A percentile compares a stretch with the other conserved stretches of the same genome.
Evolutionary conservation across 2,797 vertebrate species (phyloP).

Genomic region (Glossophaga mutica): DNA sequence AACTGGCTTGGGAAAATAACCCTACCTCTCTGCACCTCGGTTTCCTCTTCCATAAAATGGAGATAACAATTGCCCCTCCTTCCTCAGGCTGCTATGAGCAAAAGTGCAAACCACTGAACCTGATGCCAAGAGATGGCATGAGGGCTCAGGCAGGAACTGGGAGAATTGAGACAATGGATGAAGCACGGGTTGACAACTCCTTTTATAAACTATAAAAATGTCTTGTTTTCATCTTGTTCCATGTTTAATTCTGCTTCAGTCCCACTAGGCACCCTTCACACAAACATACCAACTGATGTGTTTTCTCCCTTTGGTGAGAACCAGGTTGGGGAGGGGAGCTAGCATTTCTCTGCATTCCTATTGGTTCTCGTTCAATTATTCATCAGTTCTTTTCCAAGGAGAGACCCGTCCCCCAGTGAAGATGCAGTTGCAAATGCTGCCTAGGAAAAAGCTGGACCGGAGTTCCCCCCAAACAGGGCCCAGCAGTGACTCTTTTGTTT

Average conservation of each 20-base stretch:
- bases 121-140: accelerated
- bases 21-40: not conserved
- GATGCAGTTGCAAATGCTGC: not conserved
- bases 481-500: not conserved
- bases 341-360: not conserved
- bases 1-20: not conserved
- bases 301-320: constrained; percentile 26
- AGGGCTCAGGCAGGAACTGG: not conserved
- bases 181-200: not conserved
- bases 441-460: not conserved
- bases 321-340: not conserved
- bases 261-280: not conserved
- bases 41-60: constrained; percentile 6
- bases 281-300: not conserved
- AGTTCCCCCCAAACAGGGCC: not conserved
- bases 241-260: not conserved
- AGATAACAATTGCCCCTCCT: not conserved
- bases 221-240: not conserved
- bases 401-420: not conserved
- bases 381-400: not conserved
- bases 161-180: not conserved
- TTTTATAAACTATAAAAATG: not conserved
- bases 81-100: not conserved
- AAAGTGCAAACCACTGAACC: not conserved
- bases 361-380: not conserved